Evolutionary conservation across 1,140 invertebrate species (phyloP), one percentile per base, ranked within the genome.

Genomic region (Asobara japonica): DNA sequence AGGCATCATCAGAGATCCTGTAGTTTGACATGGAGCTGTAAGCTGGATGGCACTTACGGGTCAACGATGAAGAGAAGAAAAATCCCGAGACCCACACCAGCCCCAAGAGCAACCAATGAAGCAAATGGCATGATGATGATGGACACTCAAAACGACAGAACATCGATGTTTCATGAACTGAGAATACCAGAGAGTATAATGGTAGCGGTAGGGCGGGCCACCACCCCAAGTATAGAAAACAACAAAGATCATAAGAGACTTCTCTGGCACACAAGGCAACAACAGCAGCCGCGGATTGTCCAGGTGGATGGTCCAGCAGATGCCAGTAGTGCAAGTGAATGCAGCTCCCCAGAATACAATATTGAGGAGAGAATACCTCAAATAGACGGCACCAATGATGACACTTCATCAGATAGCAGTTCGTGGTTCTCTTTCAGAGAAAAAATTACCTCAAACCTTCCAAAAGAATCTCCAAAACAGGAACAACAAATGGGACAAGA

Each of bases 51-150:
- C 65, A 87, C 89, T 62, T 79, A 91, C 60, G 85, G 90, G 30
- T 89, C 90, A 33, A 89, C 89, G 6, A 89, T 92, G 30, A 93
- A 93, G 72, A 88, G 91, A 60, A 89, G 92, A 33, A 94, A 94
- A 86, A 82, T 91, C 22, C 86, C 88, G 0, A 85, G 83, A 29
- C 71, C n/a, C 77, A 67, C 16, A 76, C 77, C 13, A n/a, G 16
- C 71, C 16, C 16, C 71, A 10, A 75, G 77, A 2, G 83, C 81
- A 65, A 61, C 81, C 0, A 82, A 72, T 25, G 82, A 79, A 69
- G 76, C 74, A 69, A 78, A 80, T 73, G 82, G n/a, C n/a, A n/a
- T 82, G 8, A 77, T 84, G 65, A 78, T 83, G 65, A 77, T 87
- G 36, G 84, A 88, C 65, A 67, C 84, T 0, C 79, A 78, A 31